Percentiles rank a stretch among this genome's conserved stretches.
These are phyloP conservation scores for Caenorhabditis afra DNA, from an alignment of 2,888 invertebrate species.

Conservation along the genomic window DNA sequence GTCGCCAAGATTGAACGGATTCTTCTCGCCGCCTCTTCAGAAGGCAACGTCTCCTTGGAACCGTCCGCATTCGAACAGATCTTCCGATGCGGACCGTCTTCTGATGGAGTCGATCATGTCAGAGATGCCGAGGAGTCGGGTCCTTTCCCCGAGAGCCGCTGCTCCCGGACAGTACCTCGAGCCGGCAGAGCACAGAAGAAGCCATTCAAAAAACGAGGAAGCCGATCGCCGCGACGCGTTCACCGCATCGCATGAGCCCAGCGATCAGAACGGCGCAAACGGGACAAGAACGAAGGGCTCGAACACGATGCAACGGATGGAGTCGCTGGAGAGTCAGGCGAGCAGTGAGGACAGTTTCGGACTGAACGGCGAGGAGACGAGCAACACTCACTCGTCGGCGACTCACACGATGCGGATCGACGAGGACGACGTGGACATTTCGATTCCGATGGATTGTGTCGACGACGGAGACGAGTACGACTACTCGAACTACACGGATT, in stretches of 20 bases:
- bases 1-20: conserved; percentile 48
- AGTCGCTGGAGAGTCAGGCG: conserved; percentile 47
- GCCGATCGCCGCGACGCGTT: conserved; percentile 62
- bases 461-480: conserved; percentile 48
- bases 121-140: conserved; percentile 45
- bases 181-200: background rate
- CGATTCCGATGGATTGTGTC: conserved; percentile 50
- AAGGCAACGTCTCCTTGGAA: conserved; percentile 10
- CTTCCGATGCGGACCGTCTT: conserved; percentile 40
- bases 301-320: conserved; percentile 22
- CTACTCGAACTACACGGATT: conserved; percentile 24
- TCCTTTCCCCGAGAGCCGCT: conserved; percentile 12
- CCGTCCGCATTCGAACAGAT: conserved; percentile 5
- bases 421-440: conserved; percentile 33
- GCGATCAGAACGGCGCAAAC: conserved; percentile 38
- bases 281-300: conserved; percentile 18
- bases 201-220: conserved; percentile 65
- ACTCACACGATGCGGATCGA: conserved; percentile 25
- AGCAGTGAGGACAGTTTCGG: conserved; percentile 56
- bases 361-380: background rate
- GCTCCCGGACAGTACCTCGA: conserved; percentile 18
- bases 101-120: conserved; percentile 56
- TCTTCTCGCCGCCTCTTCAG: conserved; percentile 46
- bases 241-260: conserved; percentile 55
- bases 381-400: background rate